Evolutionary conservation across 2,888 invertebrate species (phyloP).

Genomic region (Amiota communis): DNA sequence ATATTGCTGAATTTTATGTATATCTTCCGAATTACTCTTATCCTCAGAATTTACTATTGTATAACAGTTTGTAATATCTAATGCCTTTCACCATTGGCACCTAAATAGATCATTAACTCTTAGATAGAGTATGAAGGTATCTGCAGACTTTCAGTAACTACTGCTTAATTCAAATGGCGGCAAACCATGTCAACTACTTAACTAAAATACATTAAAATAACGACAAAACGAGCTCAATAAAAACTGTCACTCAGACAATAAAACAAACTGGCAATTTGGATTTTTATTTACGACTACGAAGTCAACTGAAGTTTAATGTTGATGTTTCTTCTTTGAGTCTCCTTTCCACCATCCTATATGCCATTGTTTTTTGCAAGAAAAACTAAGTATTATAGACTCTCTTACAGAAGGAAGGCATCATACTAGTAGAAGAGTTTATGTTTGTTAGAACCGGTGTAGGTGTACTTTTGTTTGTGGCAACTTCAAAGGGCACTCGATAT

Average conservation of each 20-base stretch:
- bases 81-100: too few species aligned
- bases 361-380: constrained; percentile 1
- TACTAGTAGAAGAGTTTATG: constrained; percentile 1
- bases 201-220: constrained; percentile 33
- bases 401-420: constrained; percentile 27
- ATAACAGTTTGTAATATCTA: too few species aligned
- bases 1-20: too few species aligned
- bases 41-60: too few species aligned
- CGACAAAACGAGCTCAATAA: constrained; percentile 65
- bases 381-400: background rate
- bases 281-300: constrained; percentile 60
- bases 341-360: too few species aligned
- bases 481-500: constrained; percentile 39
- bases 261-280: constrained; percentile 65
- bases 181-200: background rate
- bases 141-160: too few species aligned
- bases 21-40: too few species aligned
- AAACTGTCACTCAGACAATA: constrained; percentile 61
- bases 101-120: too few species aligned
- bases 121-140: too few species aligned
- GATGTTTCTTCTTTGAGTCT: background rate
- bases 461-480: background rate
- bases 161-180: too few species aligned
- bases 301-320: constrained; percentile 4
- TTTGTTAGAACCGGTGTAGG: constrained; percentile 5